A percentile compares a stretch with the other conserved stretches of the same genome.
phyloP scores from a whole-genome alignment of 2,797 vertebrate species.

The Vireo griseus region DNA sequence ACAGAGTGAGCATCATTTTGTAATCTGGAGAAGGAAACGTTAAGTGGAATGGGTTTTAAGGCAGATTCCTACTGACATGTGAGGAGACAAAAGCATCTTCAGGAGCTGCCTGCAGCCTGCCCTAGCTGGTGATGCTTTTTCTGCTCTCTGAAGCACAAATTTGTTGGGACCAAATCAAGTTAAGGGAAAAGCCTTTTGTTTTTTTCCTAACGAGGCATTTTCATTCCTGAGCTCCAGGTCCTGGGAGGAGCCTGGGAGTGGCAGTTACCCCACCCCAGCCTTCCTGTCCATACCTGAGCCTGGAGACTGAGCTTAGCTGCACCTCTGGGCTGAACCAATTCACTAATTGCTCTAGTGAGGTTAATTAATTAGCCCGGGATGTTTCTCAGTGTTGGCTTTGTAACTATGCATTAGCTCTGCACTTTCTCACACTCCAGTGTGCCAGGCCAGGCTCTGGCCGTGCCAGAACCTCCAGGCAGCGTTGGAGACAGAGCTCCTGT shows the following conservation, averaged over 20 bases:
- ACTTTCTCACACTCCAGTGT: neutral
- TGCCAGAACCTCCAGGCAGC: neutral
- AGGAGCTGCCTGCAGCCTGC: neutral
- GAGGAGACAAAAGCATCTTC: neutral
- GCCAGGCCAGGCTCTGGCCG: neutral
- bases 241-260: neutral
- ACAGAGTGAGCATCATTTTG: neutral
- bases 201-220: neutral
- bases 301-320: neutral
- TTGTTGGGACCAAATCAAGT: constrained; percentile 17
- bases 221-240: neutral
- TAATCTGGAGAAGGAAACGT: neutral
- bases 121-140: neutral
- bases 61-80: neutral
- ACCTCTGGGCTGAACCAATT: neutral
- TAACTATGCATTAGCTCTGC: constrained; percentile 30
- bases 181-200: neutral
- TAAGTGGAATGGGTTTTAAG: neutral
- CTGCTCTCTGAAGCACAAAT: constrained; percentile 34
- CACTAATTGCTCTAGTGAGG: neutral
- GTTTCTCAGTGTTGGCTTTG: neutral
- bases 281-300: neutral
- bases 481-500: fast-evolving
- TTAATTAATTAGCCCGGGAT: neutral
- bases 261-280: neutral